A percentile compares a stretch with the other conserved stretches of the same genome.
Conservation (phyloP, 2,113 vertebrate genomes). For the rat (Rattus norvegicus) region GRCr8 NC_086021.1:62978501-62979000, state of each 20-base stretch:
- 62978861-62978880: neutral
- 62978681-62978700: neutral
- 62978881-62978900: neutral
- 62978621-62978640: neutral
- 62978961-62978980: neutral
- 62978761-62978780: neutral
- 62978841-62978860: neutral
- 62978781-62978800: neutral
- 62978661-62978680: neutral
- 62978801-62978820: neutral
- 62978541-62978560: neutral
- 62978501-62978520: neutral
- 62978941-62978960: neutral
- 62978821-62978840: neutral
- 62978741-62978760: neutral
- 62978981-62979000: neutral
- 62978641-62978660: neutral
- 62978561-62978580: neutral
- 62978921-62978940: neutral
- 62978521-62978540: neutral
- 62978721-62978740: neutral
- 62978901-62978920: neutral
- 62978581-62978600: neutral
- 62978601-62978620: neutral
- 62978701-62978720: neutral